A percentile compares a stretch with the other conserved stretches of the same genome.
phyloP scores from a whole-genome alignment of 2,797 vertebrate species.

The Tragelaphus oryx region DNA sequence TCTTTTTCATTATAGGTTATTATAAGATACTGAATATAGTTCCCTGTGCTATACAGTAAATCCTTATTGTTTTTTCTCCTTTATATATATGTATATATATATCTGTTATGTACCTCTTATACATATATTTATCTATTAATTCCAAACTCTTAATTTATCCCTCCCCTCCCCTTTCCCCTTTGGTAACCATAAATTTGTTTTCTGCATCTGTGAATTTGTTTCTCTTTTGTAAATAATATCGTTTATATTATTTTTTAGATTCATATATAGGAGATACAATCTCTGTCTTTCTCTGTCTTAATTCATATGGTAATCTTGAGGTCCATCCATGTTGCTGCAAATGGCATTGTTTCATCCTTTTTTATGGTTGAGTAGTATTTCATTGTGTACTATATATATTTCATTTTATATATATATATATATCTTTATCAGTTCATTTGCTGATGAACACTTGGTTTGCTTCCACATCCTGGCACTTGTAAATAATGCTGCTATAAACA shows the following conservation, averaged over 20 bases:
- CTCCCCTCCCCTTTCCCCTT: neutral
- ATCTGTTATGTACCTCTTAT: neutral
- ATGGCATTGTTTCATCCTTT: neutral
- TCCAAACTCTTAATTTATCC: neutral
- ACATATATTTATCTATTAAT: neutral
- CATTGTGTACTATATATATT: too few relatives aligned
- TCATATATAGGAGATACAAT: neutral
- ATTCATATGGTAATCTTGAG: neutral
- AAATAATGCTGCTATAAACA: neutral
- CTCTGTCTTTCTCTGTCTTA: neutral
- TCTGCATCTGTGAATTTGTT: neutral
- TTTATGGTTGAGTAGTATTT: neutral
- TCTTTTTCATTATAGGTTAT: neutral
- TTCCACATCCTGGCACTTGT: neutral
- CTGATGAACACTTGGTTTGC: neutral
- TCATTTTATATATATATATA: neutral
- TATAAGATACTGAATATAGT: neutral
- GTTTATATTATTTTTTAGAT: neutral
- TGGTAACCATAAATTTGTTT: neutral
- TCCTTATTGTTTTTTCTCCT: neutral
- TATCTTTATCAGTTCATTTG: neutral
- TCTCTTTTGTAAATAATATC: neutral
- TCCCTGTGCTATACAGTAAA: neutral
- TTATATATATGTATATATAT: neutral
- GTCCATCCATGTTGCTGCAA: neutral